phyloP scores from a whole-genome alignment of 1,140 invertebrate species.

The Paraescarpia echinospica region DNA sequence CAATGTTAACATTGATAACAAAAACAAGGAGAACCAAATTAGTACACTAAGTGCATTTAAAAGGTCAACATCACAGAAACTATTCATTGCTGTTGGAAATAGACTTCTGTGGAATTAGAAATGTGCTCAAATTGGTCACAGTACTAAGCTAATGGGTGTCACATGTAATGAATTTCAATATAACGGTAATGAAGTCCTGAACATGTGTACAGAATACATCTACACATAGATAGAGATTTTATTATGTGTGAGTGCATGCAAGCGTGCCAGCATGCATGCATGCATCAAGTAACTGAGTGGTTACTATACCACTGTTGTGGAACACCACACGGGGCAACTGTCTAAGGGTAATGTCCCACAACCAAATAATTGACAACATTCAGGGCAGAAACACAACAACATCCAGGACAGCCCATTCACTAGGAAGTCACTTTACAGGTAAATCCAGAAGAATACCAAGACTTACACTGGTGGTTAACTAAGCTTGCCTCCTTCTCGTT shows the following conservation, averaged over 20 bases:
- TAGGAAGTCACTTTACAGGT: not conserved
- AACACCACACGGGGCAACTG: no score
- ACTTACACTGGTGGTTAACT: no score
- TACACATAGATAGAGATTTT: not conserved
- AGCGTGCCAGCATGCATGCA: not conserved
- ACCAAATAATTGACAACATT: not conserved
- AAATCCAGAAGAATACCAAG: not conserved
- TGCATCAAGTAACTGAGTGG: not conserved
- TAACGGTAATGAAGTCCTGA: not conserved
- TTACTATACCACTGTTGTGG: not conserved
- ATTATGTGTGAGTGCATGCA: not conserved
- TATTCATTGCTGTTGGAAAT: no score
- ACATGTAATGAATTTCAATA: no score
- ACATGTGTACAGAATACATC: not conserved
- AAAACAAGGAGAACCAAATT: not conserved
- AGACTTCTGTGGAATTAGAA: no score
- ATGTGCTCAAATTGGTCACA: no score
- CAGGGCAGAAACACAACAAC: not conserved
- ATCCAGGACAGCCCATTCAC: not conserved
- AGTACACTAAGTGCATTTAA: not conserved
- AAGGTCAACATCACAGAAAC: not conserved
- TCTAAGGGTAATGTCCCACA: not conserved
- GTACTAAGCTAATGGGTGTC: no score
- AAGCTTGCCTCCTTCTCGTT: no score
- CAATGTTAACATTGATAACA: not conserved